A percentile compares a stretch with the other conserved stretches of the same genome.
Conservation (phyloP, 2,888 invertebrate genomes). For the Hypomecis punctinalis region DNA sequence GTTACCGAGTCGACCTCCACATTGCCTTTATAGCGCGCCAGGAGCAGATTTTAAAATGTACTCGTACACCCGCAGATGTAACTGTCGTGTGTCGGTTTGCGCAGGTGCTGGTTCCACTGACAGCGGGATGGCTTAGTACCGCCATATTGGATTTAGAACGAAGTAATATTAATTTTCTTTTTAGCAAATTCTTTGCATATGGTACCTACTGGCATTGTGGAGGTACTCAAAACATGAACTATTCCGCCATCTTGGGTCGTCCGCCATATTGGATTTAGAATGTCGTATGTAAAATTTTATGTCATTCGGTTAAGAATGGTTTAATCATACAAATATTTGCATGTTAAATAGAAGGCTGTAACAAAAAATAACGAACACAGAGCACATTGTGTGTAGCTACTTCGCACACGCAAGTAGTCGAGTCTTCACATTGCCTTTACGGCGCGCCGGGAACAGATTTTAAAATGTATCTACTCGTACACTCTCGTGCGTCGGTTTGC, state of each 20-base stretch:
- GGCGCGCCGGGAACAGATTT: slow-evolving; percentile 43
- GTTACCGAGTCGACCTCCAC: slow-evolving; percentile 13
- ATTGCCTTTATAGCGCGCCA: slow-evolving; percentile 25
- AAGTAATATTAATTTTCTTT: too few species aligned
- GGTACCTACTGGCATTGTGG: too few species aligned
- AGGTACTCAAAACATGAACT: too few species aligned
- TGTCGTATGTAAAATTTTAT: too few species aligned
- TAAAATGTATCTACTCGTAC: slow-evolving; percentile 53
- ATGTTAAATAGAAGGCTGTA: too few species aligned
- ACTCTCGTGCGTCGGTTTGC: slow-evolving; percentile 22
- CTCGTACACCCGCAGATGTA: slow-evolving; percentile 40
- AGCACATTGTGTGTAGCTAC: not conserved
- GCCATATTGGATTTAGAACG: too few species aligned
- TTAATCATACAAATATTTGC: too few species aligned
- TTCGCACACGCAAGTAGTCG: slow-evolving; percentile 14
- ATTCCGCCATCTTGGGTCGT: too few species aligned
- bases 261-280: too few species aligned
- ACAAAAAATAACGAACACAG: not conserved
- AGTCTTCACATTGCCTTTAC: slow-evolving; percentile 25
- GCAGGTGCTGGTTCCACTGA: not conserved
- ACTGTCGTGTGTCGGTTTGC: slow-evolving; percentile 15
- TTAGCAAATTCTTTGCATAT: too few species aligned
- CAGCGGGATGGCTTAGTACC: not conserved
- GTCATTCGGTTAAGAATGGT: too few species aligned
- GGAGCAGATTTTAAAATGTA: slow-evolving; percentile 52